phyloP scores from a whole-genome alignment of 2,113 vertebrate species.

The Protobothrops flavoviridis region DNA sequence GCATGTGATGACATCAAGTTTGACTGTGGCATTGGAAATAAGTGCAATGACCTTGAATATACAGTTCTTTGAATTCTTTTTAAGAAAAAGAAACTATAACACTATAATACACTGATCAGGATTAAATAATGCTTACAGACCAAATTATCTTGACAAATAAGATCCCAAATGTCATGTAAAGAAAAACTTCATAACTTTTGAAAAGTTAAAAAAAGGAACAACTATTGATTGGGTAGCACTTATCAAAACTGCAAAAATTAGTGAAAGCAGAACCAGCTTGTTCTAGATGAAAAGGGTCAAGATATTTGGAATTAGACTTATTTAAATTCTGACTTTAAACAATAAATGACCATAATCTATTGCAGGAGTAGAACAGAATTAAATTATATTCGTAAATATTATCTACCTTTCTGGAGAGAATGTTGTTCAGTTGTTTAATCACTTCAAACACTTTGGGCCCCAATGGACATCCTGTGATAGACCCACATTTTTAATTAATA shows the following conservation, averaged over 20 bases:
- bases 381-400: not conserved
- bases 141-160: not conserved
- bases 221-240: not conserved
- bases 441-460: not conserved
- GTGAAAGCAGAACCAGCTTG: not conserved
- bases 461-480: not conserved
- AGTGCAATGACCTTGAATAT: not conserved
- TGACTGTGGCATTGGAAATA: not conserved
- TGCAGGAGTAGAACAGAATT: not conserved
- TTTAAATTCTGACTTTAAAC: not conserved
- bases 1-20: not conserved
- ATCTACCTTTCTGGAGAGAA: not conserved
- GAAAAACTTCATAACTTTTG: not conserved
- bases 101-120: not conserved
- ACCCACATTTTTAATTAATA: not conserved
- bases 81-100: not conserved
- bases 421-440: not conserved
- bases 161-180: not conserved
- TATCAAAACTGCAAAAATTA: not conserved
- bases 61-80: not conserved
- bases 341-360: not conserved
- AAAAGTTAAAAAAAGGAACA: not conserved
- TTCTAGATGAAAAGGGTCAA: not conserved
- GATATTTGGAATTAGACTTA: not conserved
- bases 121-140: not conserved